Conservation (phyloP, 1,140 invertebrate species). For the Elymnias hypermnestra region DNA sequence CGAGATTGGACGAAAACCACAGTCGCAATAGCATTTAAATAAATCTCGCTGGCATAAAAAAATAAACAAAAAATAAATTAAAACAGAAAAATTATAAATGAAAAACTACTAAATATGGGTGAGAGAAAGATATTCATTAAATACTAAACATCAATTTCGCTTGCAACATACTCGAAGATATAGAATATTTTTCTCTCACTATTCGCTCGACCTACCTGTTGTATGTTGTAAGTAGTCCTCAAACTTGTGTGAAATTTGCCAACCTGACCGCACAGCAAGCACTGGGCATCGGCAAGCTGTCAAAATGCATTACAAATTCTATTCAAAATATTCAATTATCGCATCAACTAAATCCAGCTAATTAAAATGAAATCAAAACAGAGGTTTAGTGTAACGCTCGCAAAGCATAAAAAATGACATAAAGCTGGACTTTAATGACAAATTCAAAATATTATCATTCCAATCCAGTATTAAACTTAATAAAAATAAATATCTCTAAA, state of each 20-base stretch:
- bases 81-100: neutral
- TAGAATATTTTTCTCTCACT: constrained; percentile 11
- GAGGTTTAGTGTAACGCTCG: neutral
- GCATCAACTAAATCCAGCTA: neutral
- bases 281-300: constrained; percentile 25
- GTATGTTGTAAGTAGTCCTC: constrained; percentile 6
- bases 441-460: neutral
- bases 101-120: no score
- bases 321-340: constrained; percentile 28
- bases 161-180: neutral
- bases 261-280: constrained; percentile 4
- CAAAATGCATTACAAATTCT: constrained; percentile 39
- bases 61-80: neutral
- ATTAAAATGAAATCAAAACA: constrained; percentile 1
- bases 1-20: no score
- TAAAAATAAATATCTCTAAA: neutral
- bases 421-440: neutral
- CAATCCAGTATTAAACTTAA: neutral
- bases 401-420: neutral
- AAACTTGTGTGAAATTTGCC: neutral
- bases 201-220: constrained; percentile 25
- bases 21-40: neutral
- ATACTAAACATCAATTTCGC: neutral
- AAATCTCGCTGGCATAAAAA: neutral
- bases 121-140: neutral